phyloP scores from a whole-genome alignment of 2,888 invertebrate species.

The Pristionchus fissidentatus region DNA sequence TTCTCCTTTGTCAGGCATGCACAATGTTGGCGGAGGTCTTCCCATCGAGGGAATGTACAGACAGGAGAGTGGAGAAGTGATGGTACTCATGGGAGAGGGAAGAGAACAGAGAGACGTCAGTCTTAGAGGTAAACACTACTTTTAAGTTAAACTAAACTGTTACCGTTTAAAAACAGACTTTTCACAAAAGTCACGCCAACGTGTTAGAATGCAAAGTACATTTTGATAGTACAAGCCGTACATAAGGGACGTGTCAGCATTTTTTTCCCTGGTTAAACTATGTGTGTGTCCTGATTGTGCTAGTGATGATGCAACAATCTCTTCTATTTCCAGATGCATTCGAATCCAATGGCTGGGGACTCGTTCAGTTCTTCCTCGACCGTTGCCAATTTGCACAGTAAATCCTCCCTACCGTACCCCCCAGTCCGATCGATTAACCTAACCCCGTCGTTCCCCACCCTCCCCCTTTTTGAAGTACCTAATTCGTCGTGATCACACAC shows the following conservation, averaged over 20 bases:
- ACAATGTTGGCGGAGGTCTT: no score
- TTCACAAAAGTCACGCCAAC: no score
- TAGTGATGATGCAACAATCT: no score
- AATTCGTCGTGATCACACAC: no score
- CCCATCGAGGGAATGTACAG: conserved; percentile 32
- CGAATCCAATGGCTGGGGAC: not conserved
- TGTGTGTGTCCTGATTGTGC: no score
- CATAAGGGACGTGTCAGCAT: no score
- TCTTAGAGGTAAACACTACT: not conserved
- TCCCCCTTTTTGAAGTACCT: not conserved
- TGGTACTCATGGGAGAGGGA: not conserved
- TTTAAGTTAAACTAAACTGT: no score
- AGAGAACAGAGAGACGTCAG: not conserved
- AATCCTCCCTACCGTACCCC: not conserved
- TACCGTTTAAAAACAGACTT: no score
- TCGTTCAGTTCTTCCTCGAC: conserved; percentile 19
- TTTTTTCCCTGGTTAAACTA: no score
- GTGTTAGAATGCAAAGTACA: no score
- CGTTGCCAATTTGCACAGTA: not conserved
- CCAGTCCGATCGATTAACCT: not conserved
- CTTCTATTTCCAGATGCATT: not conserved
- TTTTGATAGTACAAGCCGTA: no score
- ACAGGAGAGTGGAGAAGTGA: conserved; percentile 1
- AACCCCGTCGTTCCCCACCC: not conserved
- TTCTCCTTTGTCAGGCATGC: no score